These are phyloP conservation scores for Lagria hirta DNA, from an alignment of 2,888 invertebrate genomes.

Conservation along the genomic window DNA sequence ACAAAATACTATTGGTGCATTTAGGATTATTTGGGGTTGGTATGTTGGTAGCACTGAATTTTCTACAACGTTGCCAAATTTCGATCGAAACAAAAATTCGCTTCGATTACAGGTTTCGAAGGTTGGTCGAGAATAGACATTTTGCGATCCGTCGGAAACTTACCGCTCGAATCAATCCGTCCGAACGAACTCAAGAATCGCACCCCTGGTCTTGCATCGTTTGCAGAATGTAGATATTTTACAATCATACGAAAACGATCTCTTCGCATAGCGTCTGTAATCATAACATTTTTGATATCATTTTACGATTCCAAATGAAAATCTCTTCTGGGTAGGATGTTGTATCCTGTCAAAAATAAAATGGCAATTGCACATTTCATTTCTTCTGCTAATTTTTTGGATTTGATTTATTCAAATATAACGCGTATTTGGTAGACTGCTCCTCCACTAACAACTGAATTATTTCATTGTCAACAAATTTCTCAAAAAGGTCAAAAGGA, in stretches of 20 bases:
- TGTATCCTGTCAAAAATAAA: constrained; percentile 1
- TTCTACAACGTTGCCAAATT: no score
- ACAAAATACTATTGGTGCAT: no score
- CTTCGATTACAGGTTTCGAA: no score
- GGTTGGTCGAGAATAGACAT: no score
- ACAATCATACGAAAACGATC: background rate
- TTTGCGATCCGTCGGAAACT: no score
- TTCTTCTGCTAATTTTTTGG: constrained; percentile 2
- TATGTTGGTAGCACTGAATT: no score
- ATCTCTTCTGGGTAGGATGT: constrained; percentile 1
- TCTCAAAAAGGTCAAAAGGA: background rate
- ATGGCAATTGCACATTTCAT: constrained; percentile 2
- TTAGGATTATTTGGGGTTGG: no score
- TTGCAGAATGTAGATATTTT: background rate
- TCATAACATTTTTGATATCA: constrained; percentile 1
- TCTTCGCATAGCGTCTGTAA: background rate
- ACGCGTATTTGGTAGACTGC: constrained; percentile 2
- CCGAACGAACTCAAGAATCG: no score
- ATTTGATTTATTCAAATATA: background rate
- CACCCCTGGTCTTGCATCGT: background rate
- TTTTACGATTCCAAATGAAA: background rate
- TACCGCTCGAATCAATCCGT: no score
- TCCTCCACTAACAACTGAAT: background rate
- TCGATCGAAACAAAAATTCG: no score
- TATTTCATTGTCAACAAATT: background rate